Conservation (phyloP, 1,140 invertebrate species). For the Planococcus citri region DNA sequence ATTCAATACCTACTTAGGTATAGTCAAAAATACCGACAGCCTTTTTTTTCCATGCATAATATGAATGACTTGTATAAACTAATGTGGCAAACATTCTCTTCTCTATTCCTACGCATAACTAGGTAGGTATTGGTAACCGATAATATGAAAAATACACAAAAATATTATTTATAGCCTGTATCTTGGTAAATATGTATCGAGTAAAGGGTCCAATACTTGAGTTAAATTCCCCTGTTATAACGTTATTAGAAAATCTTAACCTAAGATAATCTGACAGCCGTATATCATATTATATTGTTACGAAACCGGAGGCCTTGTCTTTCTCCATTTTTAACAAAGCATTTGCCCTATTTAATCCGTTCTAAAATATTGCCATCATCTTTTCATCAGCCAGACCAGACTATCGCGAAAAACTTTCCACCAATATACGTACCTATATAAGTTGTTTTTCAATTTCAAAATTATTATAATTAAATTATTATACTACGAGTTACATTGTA, state of each 20-base stretch:
- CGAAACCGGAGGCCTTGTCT: background rate
- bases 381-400: too few relatives aligned
- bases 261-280: constrained; percentile 6
- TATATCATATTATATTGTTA: constrained; percentile 8
- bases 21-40: too few relatives aligned
- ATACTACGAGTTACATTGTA: background rate
- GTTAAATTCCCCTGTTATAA: background rate
- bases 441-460: constrained; percentile 4
- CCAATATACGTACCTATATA: background rate
- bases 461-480: constrained; percentile 6
- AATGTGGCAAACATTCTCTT: too few relatives aligned
- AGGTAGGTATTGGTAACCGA: background rate
- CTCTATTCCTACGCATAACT: too few relatives aligned
- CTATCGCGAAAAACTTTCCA: background rate
- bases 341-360: background rate
- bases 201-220: background rate
- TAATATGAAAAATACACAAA: constrained; percentile 7
- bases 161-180: background rate
- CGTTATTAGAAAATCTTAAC: background rate
- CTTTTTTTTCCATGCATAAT: too few relatives aligned
- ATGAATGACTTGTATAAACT: too few relatives aligned
- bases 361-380: background rate
- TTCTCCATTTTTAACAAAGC: background rate
- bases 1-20: too few relatives aligned
- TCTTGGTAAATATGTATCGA: background rate